Evolutionary conservation across 2,113 vertebrate genomes (phyloP).

Genomic region (Lasiurus cinereus): DNA sequence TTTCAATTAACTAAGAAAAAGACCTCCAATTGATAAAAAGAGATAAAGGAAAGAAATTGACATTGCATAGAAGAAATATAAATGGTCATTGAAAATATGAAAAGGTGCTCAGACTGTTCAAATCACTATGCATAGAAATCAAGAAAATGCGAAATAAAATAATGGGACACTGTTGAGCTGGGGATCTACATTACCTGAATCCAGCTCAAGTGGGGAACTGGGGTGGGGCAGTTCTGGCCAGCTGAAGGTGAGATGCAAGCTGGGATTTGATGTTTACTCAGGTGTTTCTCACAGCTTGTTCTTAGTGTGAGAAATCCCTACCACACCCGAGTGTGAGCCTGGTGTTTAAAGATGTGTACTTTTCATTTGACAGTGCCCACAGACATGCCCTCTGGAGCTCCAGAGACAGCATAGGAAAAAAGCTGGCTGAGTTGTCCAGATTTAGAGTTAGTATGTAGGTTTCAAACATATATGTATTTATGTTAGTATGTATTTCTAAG

Average conservation of each 20-base stretch:
- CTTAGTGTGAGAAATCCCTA: not conserved
- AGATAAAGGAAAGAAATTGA: not conserved
- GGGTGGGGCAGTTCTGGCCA: not conserved
- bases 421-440: not conserved
- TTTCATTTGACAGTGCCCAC: not conserved
- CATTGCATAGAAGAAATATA: not conserved
- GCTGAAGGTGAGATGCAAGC: not conserved
- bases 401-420: not conserved
- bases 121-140: not conserved
- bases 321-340: not conserved
- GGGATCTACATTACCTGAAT: not conserved
- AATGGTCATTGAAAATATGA: not conserved
- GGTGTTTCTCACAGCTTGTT: not conserved
- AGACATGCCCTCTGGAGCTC: not conserved
- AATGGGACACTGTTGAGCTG: not conserved
- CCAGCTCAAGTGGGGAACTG: not conserved
- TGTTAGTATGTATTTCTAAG: not conserved
- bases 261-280: not conserved
- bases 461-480: not conserved
- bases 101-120: not conserved
- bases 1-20: constrained; percentile 40
- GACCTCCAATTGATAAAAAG: not conserved
- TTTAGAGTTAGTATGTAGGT: not conserved
- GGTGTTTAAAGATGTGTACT: not conserved
- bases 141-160: constrained; percentile 4